Percentiles rank a stretch among this genome's conserved stretches.
phyloP scores from a whole-genome alignment of 2,797 vertebrate genomes.

The Erpetoichthys calabaricus region DNA sequence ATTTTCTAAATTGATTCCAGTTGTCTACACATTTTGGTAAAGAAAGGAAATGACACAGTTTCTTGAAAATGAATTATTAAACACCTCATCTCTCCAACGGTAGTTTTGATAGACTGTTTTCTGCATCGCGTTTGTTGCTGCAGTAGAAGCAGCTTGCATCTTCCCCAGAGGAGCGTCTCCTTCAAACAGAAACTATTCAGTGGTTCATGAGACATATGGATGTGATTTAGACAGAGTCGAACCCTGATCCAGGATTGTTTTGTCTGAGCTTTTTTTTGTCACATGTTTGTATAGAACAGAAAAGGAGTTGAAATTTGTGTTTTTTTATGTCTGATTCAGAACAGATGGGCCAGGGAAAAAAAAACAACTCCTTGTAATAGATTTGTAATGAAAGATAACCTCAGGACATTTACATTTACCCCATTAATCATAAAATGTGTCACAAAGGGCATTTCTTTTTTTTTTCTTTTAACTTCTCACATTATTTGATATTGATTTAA shows the following conservation, averaged over 20 bases:
- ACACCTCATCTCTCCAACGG: constrained; percentile 29
- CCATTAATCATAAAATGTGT: constrained; percentile 55
- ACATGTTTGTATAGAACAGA: no score
- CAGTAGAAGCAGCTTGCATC: constrained; percentile 19
- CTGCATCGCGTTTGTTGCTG: constrained; percentile 29
- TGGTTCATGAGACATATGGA: constrained; percentile 68
- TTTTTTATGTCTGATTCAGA: constrained; percentile 59
- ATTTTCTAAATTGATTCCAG: constrained; percentile 40
- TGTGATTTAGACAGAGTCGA: constrained; percentile 62
- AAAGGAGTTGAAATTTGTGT: constrained; percentile 3
- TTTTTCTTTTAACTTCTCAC: constrained; percentile 23
- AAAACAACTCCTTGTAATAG: constrained; percentile 60
- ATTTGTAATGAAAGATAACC: constrained; percentile 76
- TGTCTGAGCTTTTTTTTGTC: constrained; percentile 35
- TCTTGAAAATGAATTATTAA: constrained; percentile 41
- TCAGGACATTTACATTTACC: constrained; percentile 53
- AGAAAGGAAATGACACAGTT: constrained; percentile 36
- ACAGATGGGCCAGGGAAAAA: constrained; percentile 52
- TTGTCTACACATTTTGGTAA: constrained; percentile 28
- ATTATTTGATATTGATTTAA: constrained; percentile 26
- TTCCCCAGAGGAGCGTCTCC: constrained; percentile 39
- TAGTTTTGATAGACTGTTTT: constrained; percentile 33
- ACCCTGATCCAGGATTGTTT: constrained; percentile 40
- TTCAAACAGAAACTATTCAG: constrained; percentile 70
- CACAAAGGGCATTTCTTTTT: constrained; percentile 46